phyloP scores from a whole-genome alignment of 1,140 invertebrate species.

The Megathymus violae region DNA sequence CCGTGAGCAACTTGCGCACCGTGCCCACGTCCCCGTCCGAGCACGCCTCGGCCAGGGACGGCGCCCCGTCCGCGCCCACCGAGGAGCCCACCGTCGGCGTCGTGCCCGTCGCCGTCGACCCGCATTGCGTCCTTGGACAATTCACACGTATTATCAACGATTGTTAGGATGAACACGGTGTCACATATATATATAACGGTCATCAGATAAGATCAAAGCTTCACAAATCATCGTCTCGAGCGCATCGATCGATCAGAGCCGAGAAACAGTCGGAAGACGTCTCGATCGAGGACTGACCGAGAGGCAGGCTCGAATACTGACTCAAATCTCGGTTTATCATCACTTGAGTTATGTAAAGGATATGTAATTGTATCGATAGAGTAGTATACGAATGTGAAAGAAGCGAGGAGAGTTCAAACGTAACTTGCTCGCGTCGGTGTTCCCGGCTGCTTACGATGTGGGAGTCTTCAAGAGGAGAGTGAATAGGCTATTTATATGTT shows the following conservation, averaged over 20 bases:
- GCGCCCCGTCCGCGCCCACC: constrained; percentile 72
- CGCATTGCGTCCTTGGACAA: constrained; percentile 63
- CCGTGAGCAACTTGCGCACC: constrained; percentile 94
- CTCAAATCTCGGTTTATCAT: constrained; percentile 79
- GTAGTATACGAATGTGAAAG: constrained; percentile 1
- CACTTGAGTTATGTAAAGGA: constrained; percentile 39
- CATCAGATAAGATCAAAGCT: constrained; percentile 83
- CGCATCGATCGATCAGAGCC: constrained; percentile 61
- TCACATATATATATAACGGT: not conserved
- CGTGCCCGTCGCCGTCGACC: constrained; percentile 69
- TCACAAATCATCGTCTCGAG: constrained; percentile 65
- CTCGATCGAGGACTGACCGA: constrained; percentile 59
- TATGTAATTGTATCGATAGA: not conserved
- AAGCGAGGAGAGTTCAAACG: constrained; percentile 16
- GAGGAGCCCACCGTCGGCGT: constrained; percentile 55
- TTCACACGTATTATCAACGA: too few species aligned
- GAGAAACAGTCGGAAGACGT: constrained; percentile 48
- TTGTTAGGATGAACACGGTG: too few species aligned
- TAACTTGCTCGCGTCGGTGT: too few species aligned
- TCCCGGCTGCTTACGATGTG: too few species aligned
- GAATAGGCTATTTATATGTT: too few species aligned
- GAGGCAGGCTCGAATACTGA: constrained; percentile 49
- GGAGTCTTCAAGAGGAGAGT: too few species aligned
- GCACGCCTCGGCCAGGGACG: constrained; percentile 94
- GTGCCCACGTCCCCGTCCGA: constrained; percentile 96